Base-by-base conservation (phyloP, 2,113 vertebrate species). In the Nestor notabilis region DNA sequence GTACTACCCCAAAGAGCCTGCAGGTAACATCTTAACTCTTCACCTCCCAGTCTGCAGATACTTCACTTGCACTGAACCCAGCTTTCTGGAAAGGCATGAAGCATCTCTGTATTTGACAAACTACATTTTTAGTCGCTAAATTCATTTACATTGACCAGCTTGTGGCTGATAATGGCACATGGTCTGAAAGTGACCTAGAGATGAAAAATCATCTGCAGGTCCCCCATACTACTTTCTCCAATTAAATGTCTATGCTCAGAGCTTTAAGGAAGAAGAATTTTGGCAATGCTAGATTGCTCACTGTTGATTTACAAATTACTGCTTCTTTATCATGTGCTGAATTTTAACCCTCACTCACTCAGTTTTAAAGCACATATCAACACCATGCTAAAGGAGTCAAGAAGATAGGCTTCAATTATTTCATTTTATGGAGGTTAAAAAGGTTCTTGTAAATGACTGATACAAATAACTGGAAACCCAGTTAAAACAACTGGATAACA, bases 401-500 rank as follows among this genome's bases (percentile, higher is more conserved):
- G 91, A 93, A 88, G 91, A 79, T 81, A 97, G 92, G 55, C 96
- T 98, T 96, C 98, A 96, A 87, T 98, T 97, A 97, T 97, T 97
- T 97, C 95, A 96, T 97, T 97, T 98, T 93, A 72, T 74, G 76
- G 96, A 97, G 97, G 98, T 98, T 98, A 97, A 96, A 97, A 98
- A 98, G 97, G 96, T 98, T 98, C 98, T 98, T 98, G 97, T 98
- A 98, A 98, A 98, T 98, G 98, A 98, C 90, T 93, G 98, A 96
- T 95, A 96, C 96, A 97, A 98, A 98, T 98, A 92, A 97, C 98
- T 98, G 98, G 98, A 98, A 98, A 98, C 95, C 95, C 96, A 33
- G 98, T 98, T 98, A 97, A 98, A 98, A 98, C 97, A 98, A 98
- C 98, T 98, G 98, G 98, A 97, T 98, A 98, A 98, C 98, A 98